A percentile compares a stretch with the other conserved stretches of the same genome.
Conservation (phyloP, 2,888 invertebrate species). For the Nephrotoma flavescens region DNA sequence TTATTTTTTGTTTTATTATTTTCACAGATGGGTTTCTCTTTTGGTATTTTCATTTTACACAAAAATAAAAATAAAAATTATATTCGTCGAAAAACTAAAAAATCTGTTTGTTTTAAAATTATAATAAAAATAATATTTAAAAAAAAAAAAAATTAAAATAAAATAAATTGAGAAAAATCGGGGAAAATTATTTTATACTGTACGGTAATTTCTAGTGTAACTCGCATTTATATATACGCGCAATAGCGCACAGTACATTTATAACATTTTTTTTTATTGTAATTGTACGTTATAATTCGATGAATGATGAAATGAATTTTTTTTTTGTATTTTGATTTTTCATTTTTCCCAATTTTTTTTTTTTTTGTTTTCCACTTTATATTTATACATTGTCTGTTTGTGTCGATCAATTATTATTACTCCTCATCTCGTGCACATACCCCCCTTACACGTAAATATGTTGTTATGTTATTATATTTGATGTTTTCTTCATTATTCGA, state of each 20-base stretch:
- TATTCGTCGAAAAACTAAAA: not conserved
- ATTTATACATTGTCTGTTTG: not conserved
- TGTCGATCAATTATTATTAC: not conserved
- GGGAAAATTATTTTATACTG: not conserved
- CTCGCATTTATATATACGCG: not conserved
- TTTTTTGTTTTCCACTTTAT: not conserved
- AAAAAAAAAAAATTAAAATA: not conserved
- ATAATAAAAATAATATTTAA: not conserved
- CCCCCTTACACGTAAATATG: not conserved
- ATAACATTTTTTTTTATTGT: not conserved
- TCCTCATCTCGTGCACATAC: not conserved
- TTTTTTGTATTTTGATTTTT: not conserved
- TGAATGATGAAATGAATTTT: not conserved
- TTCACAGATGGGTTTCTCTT: not conserved
- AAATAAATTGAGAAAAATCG: not conserved
- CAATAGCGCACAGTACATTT: not conserved
- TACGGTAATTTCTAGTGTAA: not conserved
- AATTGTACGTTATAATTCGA: not conserved
- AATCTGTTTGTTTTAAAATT: not conserved
- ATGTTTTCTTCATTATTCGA: not conserved
- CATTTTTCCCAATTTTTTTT: not conserved
- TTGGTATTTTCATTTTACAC: not conserved
- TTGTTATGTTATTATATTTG: not conserved
- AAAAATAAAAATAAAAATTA: not conserved
- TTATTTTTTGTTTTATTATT: not conserved